Percentiles rank a stretch among this genome's conserved stretches.
phyloP scores from a whole-genome alignment of 1,140 invertebrate genomes.

The Drosophila ohnishii region DNA sequence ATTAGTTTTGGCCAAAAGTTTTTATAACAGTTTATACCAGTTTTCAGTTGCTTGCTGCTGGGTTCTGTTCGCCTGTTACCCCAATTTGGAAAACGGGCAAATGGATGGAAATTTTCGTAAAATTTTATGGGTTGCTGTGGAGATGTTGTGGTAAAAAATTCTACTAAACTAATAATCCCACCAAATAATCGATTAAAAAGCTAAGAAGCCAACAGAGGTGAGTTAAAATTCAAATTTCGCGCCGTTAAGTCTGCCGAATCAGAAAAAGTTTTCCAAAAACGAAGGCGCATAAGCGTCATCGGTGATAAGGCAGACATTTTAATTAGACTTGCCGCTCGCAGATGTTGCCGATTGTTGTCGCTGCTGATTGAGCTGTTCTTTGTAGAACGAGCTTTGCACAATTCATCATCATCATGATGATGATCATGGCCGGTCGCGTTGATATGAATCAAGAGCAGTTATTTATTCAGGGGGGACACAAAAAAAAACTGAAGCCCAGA shows the following conservation, averaged over 20 bases:
- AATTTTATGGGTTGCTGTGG: no score
- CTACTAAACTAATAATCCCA: no score
- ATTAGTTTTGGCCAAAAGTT: no score
- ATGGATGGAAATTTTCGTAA: no score
- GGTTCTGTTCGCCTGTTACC: no score
- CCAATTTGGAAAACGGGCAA: no score
- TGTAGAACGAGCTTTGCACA: slow-evolving; percentile 40
- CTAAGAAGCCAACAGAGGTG: not conserved
- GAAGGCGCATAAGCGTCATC: slow-evolving; percentile 7
- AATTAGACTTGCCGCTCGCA: slow-evolving; percentile 32
- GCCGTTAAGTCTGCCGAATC: no score
- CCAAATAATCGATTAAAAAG: not conserved
- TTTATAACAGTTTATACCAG: no score
- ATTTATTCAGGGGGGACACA: slow-evolving; percentile 29
- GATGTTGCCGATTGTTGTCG: slow-evolving; percentile 43
- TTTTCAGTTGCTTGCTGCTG: no score
- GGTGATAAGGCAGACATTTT: slow-evolving; percentile 45
- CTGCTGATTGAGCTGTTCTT: slow-evolving; percentile 54
- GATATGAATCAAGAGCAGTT: slow-evolving; percentile 47
- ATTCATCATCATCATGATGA: slow-evolving; percentile 31
- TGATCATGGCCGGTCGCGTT: slow-evolving; percentile 10
- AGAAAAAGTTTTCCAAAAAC: no score
- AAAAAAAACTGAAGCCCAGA: not conserved
- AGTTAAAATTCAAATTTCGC: not conserved
- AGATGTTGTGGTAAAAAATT: no score